phyloP scores from a whole-genome alignment of 2,113 vertebrate species.

The Nipponia nippon region DNA sequence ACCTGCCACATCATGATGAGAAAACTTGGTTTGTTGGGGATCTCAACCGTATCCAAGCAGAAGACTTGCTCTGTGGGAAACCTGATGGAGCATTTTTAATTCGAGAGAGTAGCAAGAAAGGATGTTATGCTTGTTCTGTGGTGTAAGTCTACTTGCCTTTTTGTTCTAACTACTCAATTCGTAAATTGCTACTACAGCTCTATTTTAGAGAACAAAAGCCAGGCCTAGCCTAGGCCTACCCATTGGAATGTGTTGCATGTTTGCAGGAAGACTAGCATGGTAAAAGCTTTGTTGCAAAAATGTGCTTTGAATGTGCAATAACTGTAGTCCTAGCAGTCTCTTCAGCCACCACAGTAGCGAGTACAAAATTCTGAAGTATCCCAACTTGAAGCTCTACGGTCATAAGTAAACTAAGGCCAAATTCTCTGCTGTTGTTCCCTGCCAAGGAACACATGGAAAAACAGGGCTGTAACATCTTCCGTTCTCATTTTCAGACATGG shows the following conservation, averaged over 20 bases:
- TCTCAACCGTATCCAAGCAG: slow-evolving; percentile 89
- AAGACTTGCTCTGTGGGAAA: slow-evolving; percentile 91
- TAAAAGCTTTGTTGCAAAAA: not conserved
- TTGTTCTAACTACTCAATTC: not conserved
- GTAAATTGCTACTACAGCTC: not conserved
- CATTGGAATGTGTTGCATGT: not conserved
- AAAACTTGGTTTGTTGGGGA: slow-evolving; percentile 97
- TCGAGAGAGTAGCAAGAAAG: slow-evolving; percentile 95
- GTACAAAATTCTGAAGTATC: not conserved
- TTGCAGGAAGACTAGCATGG: not conserved
- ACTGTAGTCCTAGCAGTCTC: not conserved
- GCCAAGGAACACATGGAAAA: not conserved
- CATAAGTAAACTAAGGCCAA: not conserved
- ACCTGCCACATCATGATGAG: slow-evolving; percentile 89
- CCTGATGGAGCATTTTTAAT: slow-evolving; percentile 93
- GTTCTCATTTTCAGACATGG: not conserved
- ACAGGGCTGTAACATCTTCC: not conserved
- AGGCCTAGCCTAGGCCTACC: not conserved
- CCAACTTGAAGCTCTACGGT: not conserved
- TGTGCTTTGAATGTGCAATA: not conserved
- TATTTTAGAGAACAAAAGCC: not conserved
- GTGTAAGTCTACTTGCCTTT: slow-evolving; percentile 84
- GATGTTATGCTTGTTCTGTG: slow-evolving; percentile 96
- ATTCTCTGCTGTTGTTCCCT: not conserved
- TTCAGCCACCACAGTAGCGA: not conserved